These are phyloP conservation scores for Autographa gamma DNA, from an alignment of 2,888 invertebrate genomes.

Conservation along the genomic window DNA sequence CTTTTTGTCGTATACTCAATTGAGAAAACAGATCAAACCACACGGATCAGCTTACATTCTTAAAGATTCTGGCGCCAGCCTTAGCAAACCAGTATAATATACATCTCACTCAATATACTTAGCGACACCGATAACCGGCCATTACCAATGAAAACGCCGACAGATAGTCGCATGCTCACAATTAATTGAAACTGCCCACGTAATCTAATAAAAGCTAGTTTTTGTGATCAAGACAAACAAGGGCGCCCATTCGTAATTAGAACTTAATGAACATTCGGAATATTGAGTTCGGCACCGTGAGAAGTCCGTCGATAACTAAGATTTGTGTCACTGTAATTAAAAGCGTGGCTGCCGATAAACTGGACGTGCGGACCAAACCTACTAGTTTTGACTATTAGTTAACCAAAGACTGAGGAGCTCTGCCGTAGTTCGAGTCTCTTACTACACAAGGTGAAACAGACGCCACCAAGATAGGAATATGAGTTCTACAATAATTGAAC, in stretches of 20 bases:
- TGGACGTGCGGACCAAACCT: slow-evolving; percentile 79
- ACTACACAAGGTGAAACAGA: slow-evolving; percentile 51
- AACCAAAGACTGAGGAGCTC: slow-evolving; percentile 75
- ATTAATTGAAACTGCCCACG: slow-evolving; percentile 88
- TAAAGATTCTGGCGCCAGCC: slow-evolving; percentile 71
- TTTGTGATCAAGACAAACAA: slow-evolving; percentile 87
- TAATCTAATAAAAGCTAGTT: slow-evolving; percentile 89
- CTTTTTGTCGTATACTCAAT: slow-evolving; percentile 50
- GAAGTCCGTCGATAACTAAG: slow-evolving; percentile 86
- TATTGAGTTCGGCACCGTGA: slow-evolving; percentile 88
- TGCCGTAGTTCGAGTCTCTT: slow-evolving; percentile 56
- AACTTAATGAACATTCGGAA: slow-evolving; percentile 87
- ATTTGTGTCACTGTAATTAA: slow-evolving; percentile 89
- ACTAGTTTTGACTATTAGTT: slow-evolving; percentile 82
- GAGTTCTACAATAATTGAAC: slow-evolving; percentile 74
- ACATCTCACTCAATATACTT: slow-evolving; percentile 85
- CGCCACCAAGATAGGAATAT: slow-evolving; percentile 57
- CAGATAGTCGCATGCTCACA: slow-evolving; percentile 83
- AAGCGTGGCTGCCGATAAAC: slow-evolving; percentile 87
- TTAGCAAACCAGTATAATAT: slow-evolving; percentile 76
- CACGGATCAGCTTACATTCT: slow-evolving; percentile 62
- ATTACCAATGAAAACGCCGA: slow-evolving; percentile 85
- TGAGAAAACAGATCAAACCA: slow-evolving; percentile 63
- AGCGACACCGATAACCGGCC: slow-evolving; percentile 85
- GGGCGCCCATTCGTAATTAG: slow-evolving; percentile 88